These are phyloP conservation scores for Phoxinus phoxinus DNA, from an alignment of 2,113 vertebrate species.

Conservation along the genomic window DNA sequence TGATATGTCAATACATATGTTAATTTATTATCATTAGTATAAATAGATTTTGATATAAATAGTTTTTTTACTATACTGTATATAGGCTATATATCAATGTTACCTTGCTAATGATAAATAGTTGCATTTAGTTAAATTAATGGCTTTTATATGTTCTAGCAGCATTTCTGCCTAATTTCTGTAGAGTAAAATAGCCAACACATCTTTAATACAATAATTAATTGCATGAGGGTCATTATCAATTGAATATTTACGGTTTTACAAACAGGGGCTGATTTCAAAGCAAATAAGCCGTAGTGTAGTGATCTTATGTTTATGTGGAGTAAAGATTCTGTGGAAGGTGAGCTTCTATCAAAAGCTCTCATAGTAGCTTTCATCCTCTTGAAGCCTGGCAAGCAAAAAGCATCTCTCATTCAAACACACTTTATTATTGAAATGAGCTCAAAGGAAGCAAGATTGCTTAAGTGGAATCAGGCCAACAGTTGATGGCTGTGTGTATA, in stretches of 20 bases:
- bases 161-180: no score
- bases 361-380: constrained; percentile 44
- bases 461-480: constrained; percentile 43
- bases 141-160: background rate
- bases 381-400: constrained; percentile 38
- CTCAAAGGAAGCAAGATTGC: constrained; percentile 39
- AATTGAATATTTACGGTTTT: background rate
- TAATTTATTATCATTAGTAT: no score
- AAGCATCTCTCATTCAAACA: constrained; percentile 42
- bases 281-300: background rate
- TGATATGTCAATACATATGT: no score
- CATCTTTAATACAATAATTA: background rate
- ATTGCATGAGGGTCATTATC: background rate
- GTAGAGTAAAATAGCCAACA: background rate
- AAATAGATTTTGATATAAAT: no score
- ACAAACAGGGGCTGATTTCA: background rate
- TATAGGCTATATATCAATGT: no score
- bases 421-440: constrained; percentile 50
- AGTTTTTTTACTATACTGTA: no score
- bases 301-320: constrained; percentile 20
- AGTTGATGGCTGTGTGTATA: constrained; percentile 25
- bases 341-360: constrained; percentile 40
- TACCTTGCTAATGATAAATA: no score
- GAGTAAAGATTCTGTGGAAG: constrained; percentile 22
- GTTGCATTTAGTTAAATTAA: no score